phyloP scores from a whole-genome alignment of 2,797 vertebrate genomes.

The Thalassophryne amazonica region DNA sequence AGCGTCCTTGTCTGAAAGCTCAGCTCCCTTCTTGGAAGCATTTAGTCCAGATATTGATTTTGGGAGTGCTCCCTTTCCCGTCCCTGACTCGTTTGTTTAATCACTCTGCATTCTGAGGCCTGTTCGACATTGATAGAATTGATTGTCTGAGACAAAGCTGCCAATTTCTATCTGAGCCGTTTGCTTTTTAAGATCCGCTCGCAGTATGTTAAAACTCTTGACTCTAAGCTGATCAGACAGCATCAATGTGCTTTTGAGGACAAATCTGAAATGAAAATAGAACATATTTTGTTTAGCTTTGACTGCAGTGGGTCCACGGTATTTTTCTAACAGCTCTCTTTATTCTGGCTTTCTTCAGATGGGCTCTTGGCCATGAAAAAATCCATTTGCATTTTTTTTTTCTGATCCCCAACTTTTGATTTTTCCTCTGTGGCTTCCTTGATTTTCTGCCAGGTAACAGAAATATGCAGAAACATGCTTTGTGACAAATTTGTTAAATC shows the following conservation, averaged over 20 bases:
- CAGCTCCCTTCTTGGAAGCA: constrained; percentile 33
- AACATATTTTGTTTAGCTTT: constrained; percentile 32
- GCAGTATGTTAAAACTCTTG: constrained; percentile 33
- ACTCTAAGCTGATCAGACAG: constrained; percentile 54
- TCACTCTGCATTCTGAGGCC: constrained; percentile 65
- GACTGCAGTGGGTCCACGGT: constrained; percentile 26
- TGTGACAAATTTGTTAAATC: background rate
- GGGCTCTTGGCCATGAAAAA: constrained; percentile 18
- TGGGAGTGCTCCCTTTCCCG: background rate
- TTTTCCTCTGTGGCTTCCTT: background rate
- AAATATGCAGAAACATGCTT: background rate
- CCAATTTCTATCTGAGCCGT: constrained; percentile 51
- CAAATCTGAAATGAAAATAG: constrained; percentile 32
- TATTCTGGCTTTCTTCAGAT: constrained; percentile 1
- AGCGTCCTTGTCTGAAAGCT: constrained; percentile 49
- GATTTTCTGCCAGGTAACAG: background rate
- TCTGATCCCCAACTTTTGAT: background rate
- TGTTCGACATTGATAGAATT: constrained; percentile 63
- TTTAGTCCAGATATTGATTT: constrained; percentile 64
- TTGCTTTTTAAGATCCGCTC: constrained; percentile 41
- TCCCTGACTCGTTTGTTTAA: constrained; percentile 47
- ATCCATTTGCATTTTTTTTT: constrained; percentile 13
- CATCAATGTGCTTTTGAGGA: constrained; percentile 48
- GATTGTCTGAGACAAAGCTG: constrained; percentile 61
- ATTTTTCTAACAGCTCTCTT: constrained; percentile 18